Base-by-base conservation (phyloP, 2,113 vertebrate species). In the Fregetta grallaria region DNA sequence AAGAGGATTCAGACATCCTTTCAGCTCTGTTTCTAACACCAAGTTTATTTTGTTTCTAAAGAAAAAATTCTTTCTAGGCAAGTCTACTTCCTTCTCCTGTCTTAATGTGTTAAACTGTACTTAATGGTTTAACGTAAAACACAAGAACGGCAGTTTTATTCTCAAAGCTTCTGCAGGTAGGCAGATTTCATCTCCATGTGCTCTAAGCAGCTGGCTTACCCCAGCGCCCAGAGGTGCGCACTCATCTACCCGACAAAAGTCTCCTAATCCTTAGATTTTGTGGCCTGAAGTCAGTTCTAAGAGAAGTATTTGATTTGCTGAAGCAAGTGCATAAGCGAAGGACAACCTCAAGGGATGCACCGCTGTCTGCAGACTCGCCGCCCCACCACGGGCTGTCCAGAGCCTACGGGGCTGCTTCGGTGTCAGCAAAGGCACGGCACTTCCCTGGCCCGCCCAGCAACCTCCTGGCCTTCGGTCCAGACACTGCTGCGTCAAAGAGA, bases 401-500 rank as follows among this genome's bases (percentile, higher is more conserved):
- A 50, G 32, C 42, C 44, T 5, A 8, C 1, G 0, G 13, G 38
- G 34, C 13, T 13, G 21, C 50, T 26, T 26, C 1, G 3, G 42
- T 4, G 8, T 16, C 10, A 10, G 44, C 65, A 27, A 23, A 32
- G 53, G 34, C 63, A 50, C 2, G 2, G 36, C 25, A 19, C 17
- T 3, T 56, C 70, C 56, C 26, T 5, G 29, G 29, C 40, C 71
- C 6, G 7, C 27, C 42, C 30, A 36, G 65, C 49, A 20, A 16
- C 2, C 32, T 38, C 19, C 70, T 11, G 34, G 26, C 59, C 58
- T 73, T 25, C 59, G n/a, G 9, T 9, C 62, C 70, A 42, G 26
- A 32, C 5, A 25, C 42, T 27, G 40, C 78, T 53, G 52, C 67
- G n/a, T 15, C 53, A 34, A 7, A 34, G n/a, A 61, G 17, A 21